Base-by-base conservation (phyloP, 2,888 invertebrate species). In the Candidula unifasciata region DNA sequence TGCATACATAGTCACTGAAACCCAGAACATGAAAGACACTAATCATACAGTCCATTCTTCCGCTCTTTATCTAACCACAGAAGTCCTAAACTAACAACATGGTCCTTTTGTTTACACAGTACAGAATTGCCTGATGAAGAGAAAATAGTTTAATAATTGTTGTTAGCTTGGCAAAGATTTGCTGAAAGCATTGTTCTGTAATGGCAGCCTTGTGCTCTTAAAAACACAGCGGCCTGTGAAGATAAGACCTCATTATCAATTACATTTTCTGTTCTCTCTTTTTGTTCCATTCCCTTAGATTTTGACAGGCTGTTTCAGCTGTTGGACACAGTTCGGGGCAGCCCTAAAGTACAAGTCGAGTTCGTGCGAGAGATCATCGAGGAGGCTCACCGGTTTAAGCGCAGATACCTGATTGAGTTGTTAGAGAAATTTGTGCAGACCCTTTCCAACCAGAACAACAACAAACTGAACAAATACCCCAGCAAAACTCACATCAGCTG, bases 301-400 rank as follows among this genome's bases (percentile, higher is more conserved):
- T 92, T 92, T 87, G 90, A 90, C 54, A 83, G 82, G 24, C 87
- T 93, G 27, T 93, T 93, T 87, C 87, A 89, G 37, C 89, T 89
- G 37, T 85, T 93, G 85, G 89, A 89, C 85, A 89, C 89, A 54
- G 85, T 93, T 37, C 91, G 91, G 82, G 93, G 93, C 60, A 88
- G 84, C 68, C 57, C 89, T 52, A 91, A 92, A 27, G 88, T 89
- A 18, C 89, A 90, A 76, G 85, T 88, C 80, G 88, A 91, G 13
- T 92, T 92, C 87, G 86, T 93, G 24, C 89, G 87, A 52, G 91
- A 91, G 79, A 88, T 93, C 30, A 91, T 91, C 30, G 88, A 87
- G 27, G 93, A 93, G 85, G 93, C 93, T 0, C 84, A 85, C 16
- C 88, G 93, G n/a, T 93, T 93, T 85, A 92, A 92, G 86, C 90